A percentile compares a stretch with the other conserved stretches of the same genome.
Conservation (phyloP, 2,797 vertebrate species). For the Crypturellus tataupa region DNA sequence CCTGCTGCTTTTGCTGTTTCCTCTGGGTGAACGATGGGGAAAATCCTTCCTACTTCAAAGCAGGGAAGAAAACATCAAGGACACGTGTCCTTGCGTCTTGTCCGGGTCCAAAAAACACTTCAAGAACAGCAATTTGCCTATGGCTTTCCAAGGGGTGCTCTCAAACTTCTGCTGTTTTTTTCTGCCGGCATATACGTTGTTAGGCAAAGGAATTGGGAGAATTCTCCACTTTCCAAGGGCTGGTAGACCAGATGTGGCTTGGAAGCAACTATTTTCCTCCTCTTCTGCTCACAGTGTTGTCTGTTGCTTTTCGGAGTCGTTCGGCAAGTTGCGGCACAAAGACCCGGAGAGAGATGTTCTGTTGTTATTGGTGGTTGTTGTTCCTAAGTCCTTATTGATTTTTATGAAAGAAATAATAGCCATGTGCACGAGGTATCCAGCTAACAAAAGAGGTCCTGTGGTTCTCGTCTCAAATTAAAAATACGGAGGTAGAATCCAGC, state of each 20-base stretch:
- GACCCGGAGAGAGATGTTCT: constrained; percentile 46
- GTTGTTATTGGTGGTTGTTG: constrained; percentile 64
- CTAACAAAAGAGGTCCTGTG: constrained; percentile 71
- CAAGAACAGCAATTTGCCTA: background rate
- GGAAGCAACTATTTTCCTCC: background rate
- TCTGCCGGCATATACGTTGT: background rate
- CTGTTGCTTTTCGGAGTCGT: constrained; percentile 10
- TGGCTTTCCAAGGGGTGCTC: background rate
- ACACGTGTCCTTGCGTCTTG: background rate
- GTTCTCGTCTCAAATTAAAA: constrained; percentile 60
- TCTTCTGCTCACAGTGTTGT: constrained; percentile 11
- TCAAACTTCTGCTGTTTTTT: background rate
- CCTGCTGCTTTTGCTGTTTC: background rate
- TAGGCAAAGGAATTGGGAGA: background rate
- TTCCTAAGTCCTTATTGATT: constrained; percentile 71
- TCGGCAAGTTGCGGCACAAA: constrained; percentile 17
- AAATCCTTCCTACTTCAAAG: background rate
- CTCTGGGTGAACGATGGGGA: background rate
- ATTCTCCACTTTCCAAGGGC: background rate
- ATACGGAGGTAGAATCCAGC: constrained; percentile 49
- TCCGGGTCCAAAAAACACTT: background rate
- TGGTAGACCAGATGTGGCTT: background rate
- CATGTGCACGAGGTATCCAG: constrained; percentile 50
- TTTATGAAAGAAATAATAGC: constrained; percentile 71
- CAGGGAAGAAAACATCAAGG: background rate